Base-by-base conservation (phyloP, 2,113 vertebrate genomes). In the Cygnus buccinator region DNA sequence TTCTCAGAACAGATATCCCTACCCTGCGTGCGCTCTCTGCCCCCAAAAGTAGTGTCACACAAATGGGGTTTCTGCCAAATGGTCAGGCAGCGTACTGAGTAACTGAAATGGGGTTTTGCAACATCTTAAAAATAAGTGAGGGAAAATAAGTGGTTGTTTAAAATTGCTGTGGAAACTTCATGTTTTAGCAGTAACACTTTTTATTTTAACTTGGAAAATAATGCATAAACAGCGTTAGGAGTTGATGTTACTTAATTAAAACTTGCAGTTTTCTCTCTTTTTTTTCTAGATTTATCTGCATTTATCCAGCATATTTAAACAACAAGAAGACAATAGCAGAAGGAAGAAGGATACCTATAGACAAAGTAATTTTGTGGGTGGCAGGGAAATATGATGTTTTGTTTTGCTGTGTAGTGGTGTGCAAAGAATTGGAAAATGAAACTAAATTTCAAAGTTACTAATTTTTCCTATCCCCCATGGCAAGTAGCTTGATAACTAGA, bases 261-360 rank as follows among this genome's bases (percentile, higher is more conserved):
- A n/a, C 35, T 63, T 22, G 4, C 21, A 86, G 5, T 88, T 87
- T 79, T 89, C 5, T 92, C 21, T 78, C 11, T 50, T 25, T 50
- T 22, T 48, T 87, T 77, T 95, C 62, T 97, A 99, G 99, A 97
- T 99, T 99, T 88, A 97, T 99, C 88, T 99, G 99, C 93, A 96
- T 99, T 78, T 99, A 99, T 95, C 99, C 99, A 20, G 97, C 99
- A 15, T 99, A 99, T 96, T 98, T 99, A 96, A 99, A 99, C 98
- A 99, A 98, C 92, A 99, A 99, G 98, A 99, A 99, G 96, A 99
- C 99, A 8, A 98, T 99, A 95, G 99, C 99, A 11, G 99, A 99
- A 96, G 99, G 99, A 68, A 98, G 99, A 62, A 97, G 99, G 94
- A 99, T 99, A 95, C 98, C 99, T 17, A 35, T 98, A 70, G 99